These are phyloP conservation scores for Aphrocallistes beatrix DNA, from an alignment of 37 sponge, comb jelly and placozoan species.

Conservation along the genomic window DNA sequence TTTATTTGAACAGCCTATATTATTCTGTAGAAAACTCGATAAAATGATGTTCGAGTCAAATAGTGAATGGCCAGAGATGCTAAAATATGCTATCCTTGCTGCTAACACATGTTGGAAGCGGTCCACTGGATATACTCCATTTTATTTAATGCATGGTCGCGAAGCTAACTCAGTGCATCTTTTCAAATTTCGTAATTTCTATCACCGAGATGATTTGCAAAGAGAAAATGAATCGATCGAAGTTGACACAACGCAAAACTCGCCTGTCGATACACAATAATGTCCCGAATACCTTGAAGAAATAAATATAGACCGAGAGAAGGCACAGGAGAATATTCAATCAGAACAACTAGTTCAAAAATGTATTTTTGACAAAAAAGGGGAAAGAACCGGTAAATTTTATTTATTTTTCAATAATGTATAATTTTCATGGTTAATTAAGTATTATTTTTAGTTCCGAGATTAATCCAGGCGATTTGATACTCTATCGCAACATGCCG, in stretches of 20 bases:
- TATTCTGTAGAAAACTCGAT: too few relatives aligned
- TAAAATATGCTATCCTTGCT: background rate
- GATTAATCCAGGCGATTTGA: background rate
- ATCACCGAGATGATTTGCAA: background rate
- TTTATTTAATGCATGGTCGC: background rate
- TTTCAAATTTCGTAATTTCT: background rate
- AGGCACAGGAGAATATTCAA: background rate
- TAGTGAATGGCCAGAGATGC: background rate
- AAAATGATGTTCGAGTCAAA: background rate
- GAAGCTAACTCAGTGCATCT: background rate
- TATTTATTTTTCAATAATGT: background rate
- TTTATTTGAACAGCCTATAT: too few relatives aligned
- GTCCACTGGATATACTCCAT: background rate
- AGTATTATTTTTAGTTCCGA: background rate
- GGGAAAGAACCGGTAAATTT: background rate
- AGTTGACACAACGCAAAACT: background rate
- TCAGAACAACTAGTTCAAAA: background rate
- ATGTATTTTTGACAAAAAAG: background rate
- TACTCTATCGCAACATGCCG: background rate
- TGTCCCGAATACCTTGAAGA: background rate
- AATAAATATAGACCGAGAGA: background rate
- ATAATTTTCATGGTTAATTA: background rate
- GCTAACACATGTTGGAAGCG: background rate
- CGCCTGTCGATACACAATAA: background rate
- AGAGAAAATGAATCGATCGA: background rate